These are phyloP conservation scores for Phaonia tiefii DNA, from an alignment of 2,888 invertebrate species.

Conservation along the genomic window DNA sequence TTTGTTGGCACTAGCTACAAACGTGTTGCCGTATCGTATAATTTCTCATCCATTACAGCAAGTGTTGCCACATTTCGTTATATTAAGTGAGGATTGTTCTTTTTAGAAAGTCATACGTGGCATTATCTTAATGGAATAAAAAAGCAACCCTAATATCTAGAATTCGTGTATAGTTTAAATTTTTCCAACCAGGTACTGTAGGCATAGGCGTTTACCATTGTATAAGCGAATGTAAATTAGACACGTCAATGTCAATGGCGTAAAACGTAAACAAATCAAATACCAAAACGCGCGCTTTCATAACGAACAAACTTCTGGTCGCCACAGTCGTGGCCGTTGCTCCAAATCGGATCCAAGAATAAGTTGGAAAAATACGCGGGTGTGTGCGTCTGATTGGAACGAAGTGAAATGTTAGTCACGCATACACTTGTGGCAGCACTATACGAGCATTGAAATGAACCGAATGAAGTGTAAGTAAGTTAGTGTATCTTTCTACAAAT, in stretches of 20 bases:
- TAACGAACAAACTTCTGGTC: slow-evolving; percentile 25
- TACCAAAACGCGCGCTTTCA: slow-evolving; percentile 4
- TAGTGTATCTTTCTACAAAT: background rate
- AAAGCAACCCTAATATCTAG: too few species aligned
- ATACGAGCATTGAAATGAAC: background rate
- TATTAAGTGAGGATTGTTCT: too few species aligned
- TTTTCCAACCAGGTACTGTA: too few species aligned
- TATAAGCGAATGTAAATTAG: slow-evolving; percentile 25
- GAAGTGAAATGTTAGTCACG: slow-evolving; percentile 1
- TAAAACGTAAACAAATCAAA: slow-evolving; percentile 19
- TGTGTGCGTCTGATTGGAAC: background rate
- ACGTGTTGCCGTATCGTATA: too few species aligned
- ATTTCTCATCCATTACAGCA: too few species aligned
- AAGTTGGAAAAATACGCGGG: background rate
- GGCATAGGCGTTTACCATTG: too few species aligned
- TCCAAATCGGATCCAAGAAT: too few species aligned
- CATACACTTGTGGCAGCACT: background rate
- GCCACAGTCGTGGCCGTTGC: background rate
- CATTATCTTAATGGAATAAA: too few species aligned
- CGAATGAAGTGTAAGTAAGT: background rate
- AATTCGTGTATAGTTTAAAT: too few species aligned
- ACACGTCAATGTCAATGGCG: slow-evolving; percentile 22
- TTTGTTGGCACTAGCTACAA: too few species aligned
- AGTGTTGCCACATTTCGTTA: too few species aligned
- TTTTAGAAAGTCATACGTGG: too few species aligned